phyloP scores from a whole-genome alignment of 2,888 invertebrate genomes.

The Meta bourneti region DNA sequence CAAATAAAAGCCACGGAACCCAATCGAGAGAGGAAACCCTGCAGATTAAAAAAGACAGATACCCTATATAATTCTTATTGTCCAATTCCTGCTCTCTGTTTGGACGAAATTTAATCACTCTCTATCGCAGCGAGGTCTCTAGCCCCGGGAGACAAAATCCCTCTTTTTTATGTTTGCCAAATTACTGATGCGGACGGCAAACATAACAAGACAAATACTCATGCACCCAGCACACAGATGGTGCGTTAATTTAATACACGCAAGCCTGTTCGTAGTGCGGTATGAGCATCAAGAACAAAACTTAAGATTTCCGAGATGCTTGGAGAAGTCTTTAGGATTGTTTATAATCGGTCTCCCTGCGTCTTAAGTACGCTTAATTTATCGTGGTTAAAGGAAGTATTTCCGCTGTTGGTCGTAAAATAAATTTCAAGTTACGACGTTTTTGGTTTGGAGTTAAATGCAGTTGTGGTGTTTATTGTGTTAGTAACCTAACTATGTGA shows the following conservation, averaged over 20 bases:
- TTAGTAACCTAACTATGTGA: not conserved
- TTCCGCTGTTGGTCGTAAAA: not conserved
- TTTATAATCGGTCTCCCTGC: not conserved
- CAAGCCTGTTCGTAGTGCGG: not conserved
- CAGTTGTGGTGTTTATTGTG: not conserved
- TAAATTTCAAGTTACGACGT: too few relatives aligned
- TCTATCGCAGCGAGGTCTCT: not conserved
- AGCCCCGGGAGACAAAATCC: not conserved
- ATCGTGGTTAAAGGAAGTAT: not conserved
- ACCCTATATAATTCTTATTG: not conserved
- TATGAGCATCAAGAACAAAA: not conserved
- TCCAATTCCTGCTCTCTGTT: not conserved
- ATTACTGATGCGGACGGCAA: not conserved
- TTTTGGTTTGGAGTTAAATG: too few relatives aligned
- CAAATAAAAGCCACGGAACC: not conserved
- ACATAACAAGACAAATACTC: not conserved
- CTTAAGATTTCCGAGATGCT: not conserved
- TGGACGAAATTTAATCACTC: not conserved
- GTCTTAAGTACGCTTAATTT: not conserved
- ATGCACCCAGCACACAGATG: too few relatives aligned
- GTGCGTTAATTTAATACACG: constrained; percentile 1
- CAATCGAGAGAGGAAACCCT: not conserved
- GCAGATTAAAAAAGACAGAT: not conserved
- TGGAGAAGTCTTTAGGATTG: not conserved
- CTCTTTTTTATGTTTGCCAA: not conserved